phyloP scores from a whole-genome alignment of 1,140 invertebrate species.

The Anthonomus grandis region DNA sequence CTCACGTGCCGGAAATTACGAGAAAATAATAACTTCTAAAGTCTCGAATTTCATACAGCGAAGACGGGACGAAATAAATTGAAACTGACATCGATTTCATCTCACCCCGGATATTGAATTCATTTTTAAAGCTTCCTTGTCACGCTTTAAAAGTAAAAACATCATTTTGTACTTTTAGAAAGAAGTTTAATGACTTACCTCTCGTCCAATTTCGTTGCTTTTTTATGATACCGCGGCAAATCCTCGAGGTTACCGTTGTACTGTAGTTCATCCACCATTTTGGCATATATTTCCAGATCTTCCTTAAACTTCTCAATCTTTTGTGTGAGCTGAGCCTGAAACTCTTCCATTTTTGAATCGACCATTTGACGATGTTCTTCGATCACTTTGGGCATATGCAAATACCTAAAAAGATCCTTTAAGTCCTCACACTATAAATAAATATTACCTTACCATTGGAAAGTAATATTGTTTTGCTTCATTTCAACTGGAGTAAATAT shows the following conservation, averaged over 20 bases:
- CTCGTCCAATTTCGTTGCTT: conserved; percentile 11
- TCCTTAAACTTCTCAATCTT: conserved; percentile 69
- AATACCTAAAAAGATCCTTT: conserved; percentile 33
- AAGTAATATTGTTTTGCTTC: conserved; percentile 80
- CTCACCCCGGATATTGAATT: too few species aligned
- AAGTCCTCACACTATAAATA: not conserved
- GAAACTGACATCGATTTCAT: too few species aligned
- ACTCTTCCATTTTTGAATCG: conserved; percentile 79
- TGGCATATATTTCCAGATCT: conserved; percentile 76
- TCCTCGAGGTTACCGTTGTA: conserved; percentile 86
- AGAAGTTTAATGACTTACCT: too few species aligned
- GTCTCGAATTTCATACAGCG: too few species aligned
- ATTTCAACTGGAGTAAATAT: conserved; percentile 77
- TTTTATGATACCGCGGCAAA: conserved; percentile 76
- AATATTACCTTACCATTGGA: conserved; percentile 64
- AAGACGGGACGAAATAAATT: too few species aligned
- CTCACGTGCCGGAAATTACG: too few species aligned
- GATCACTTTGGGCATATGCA: conserved; percentile 74
- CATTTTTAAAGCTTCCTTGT: too few species aligned
- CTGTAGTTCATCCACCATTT: conserved; percentile 82
- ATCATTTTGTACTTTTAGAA: too few species aligned
- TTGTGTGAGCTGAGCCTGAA: conserved; percentile 73
- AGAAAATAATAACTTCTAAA: too few species aligned
- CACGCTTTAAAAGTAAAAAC: too few species aligned
- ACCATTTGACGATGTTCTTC: conserved; percentile 78